phyloP scores from a whole-genome alignment of 2,888 invertebrate genomes.

The Drosophila sordidula region DNA sequence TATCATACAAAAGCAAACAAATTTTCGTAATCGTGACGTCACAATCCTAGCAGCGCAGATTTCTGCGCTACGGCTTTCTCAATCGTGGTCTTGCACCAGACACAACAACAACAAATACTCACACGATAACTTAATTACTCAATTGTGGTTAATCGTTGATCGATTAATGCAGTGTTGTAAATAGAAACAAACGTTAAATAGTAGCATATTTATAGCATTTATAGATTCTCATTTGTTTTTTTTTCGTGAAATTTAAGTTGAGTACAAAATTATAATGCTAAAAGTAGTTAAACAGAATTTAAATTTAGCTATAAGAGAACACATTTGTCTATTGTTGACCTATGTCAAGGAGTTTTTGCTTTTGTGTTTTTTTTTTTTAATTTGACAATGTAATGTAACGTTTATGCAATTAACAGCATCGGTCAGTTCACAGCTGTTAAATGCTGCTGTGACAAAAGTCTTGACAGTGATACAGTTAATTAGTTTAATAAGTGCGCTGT shows the following conservation, averaged over 20 bases:
- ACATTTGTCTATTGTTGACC: slow-evolving; percentile 17
- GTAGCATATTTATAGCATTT: slow-evolving; percentile 53
- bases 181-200: slow-evolving; percentile 20
- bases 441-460: slow-evolving; percentile 43
- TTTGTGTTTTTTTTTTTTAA: slow-evolving; percentile 2
- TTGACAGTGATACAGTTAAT: slow-evolving; percentile 26
- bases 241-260: slow-evolving; percentile 25
- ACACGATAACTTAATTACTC: neutral
- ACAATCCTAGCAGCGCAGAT: too few species aligned
- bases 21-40: too few species aligned
- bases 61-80: too few species aligned
- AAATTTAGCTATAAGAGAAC: slow-evolving; percentile 21
- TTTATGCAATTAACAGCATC: slow-evolving; percentile 29
- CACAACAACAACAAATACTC: slow-evolving; percentile 1
- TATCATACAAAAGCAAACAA: too few species aligned
- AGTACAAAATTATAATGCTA: slow-evolving; percentile 43
- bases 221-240: slow-evolving; percentile 34
- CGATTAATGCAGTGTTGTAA: neutral
- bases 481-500: slow-evolving; percentile 15
- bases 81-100: neutral
- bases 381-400: slow-evolving; percentile 31
- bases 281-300: slow-evolving; percentile 10
- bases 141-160: slow-evolving; percentile 3
- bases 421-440: slow-evolving; percentile 39
- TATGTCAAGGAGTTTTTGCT: neutral